Conservation (phyloP, 2,797 vertebrate genomes). For the Mallotus villosus region DNA sequence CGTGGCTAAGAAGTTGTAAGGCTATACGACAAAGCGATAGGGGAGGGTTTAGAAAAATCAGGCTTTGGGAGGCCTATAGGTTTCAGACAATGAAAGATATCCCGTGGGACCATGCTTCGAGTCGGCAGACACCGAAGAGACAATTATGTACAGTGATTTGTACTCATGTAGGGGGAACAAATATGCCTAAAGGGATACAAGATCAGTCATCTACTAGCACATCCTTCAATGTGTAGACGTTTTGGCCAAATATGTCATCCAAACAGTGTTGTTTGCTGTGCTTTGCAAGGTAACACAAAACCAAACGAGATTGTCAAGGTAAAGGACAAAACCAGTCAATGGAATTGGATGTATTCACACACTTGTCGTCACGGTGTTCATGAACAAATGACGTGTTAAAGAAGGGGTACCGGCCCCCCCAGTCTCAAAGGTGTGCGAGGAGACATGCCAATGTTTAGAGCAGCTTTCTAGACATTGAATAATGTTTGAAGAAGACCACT, state of each 20-base stretch:
- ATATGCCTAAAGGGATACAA: background rate
- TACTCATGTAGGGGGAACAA: background rate
- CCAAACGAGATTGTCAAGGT: no score
- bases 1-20: constrained; percentile 46
- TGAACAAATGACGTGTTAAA: no score
- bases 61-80: constrained; percentile 35
- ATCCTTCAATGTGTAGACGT: constrained; percentile 29
- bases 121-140: constrained; percentile 2
- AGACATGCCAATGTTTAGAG: constrained; percentile 80
- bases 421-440: no score
- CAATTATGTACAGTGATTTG: background rate
- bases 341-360: no score
- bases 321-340: no score
- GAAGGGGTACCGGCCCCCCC: no score
- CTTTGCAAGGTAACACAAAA: no score
- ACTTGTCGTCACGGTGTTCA: no score
- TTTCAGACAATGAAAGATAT: constrained; percentile 40
- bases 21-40: constrained; percentile 47
- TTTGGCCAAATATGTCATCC: no score
- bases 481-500: no score
- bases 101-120: constrained; percentile 29
- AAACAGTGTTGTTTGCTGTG: no score
- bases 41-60: constrained; percentile 43
- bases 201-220: background rate
- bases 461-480: constrained; percentile 64